Evolutionary conservation across 1,140 invertebrate genomes (phyloP).

Genomic region (Drosophila simulans): DNA sequence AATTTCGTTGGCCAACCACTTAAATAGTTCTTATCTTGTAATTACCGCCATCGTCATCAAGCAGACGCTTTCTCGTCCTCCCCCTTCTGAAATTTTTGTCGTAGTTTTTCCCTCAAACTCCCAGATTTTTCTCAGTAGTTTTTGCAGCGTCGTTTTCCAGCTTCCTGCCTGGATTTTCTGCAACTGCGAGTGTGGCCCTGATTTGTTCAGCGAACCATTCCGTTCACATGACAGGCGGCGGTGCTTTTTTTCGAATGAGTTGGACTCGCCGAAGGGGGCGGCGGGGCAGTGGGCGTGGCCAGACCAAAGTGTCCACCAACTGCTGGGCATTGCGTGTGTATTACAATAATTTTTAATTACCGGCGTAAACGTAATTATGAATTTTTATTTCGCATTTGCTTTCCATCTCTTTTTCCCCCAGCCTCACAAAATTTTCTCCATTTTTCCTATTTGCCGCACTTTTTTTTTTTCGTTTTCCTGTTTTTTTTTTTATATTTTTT

Average conservation of each 20-base stretch:
- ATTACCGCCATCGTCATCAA: slow-evolving; percentile 75
- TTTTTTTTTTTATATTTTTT: slow-evolving; percentile 9
- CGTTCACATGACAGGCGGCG: slow-evolving; percentile 1
- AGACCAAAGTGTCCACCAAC: slow-evolving; percentile 43
- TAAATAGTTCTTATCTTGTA: slow-evolving; percentile 82
- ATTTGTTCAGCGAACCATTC: slow-evolving; percentile 66
- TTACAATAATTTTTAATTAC: slow-evolving; percentile 85
- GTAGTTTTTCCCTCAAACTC: slow-evolving; percentile 20
- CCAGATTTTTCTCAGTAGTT: slow-evolving; percentile 10
- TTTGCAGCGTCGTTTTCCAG: slow-evolving; percentile 21
- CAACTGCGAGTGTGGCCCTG: slow-evolving; percentile 55
- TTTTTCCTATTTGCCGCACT: slow-evolving; percentile 3
- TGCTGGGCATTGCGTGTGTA: slow-evolving; percentile 79
- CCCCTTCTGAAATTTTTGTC: slow-evolving; percentile 11
- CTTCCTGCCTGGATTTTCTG: slow-evolving; percentile 20
- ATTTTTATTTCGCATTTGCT: slow-evolving; percentile 79
- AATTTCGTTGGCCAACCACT: slow-evolving; percentile 54
- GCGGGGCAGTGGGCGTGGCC: slow-evolving; percentile 47
- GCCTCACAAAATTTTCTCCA: slow-evolving; percentile 15
- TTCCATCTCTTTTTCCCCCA: slow-evolving; percentile 25
- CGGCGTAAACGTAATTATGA: slow-evolving; percentile 85
- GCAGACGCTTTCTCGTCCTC: slow-evolving; percentile 59
- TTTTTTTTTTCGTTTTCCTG: slow-evolving; percentile 14
- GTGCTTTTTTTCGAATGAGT: not conserved
- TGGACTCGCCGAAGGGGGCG: not conserved